phyloP scores from a whole-genome alignment of 2,888 invertebrate genomes.

The Mimas tiliae region DNA sequence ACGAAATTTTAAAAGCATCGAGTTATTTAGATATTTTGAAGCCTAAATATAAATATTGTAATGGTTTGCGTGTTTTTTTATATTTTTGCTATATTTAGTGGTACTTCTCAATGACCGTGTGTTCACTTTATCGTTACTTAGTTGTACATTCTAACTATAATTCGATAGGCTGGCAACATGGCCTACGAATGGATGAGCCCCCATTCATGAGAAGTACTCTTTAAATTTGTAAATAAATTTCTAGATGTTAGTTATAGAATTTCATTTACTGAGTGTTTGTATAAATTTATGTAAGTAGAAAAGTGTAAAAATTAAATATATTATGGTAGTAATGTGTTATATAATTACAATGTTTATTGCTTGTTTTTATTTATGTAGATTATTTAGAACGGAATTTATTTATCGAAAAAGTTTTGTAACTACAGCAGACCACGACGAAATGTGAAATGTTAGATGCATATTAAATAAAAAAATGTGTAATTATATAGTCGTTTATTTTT shows the following conservation, averaged over 20 bases:
- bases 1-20: conserved; percentile 9
- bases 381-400: conserved; percentile 2
- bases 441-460: conserved; percentile 24
- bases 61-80: conserved; percentile 21
- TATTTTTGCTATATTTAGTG: conserved; percentile 33
- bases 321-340: background rate
- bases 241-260: conserved; percentile 13
- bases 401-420: conserved; percentile 12
- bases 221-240: conserved; percentile 24
- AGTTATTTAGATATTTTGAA: conserved; percentile 21
- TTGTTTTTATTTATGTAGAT: conserved; percentile 17
- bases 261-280: conserved; percentile 20
- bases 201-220: conserved; percentile 72
- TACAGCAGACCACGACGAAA: background rate
- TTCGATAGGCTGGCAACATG: conserved; percentile 59
- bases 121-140: conserved; percentile 57
- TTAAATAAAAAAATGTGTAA: conserved; percentile 28
- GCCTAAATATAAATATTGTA: conserved; percentile 8
- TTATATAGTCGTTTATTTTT: background rate
- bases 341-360: conserved; percentile 14
- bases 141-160: conserved; percentile 36
- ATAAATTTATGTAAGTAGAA: conserved; percentile 22
- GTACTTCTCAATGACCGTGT: conserved; percentile 69
- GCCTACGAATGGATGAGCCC: conserved; percentile 76
- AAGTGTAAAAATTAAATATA: conserved; percentile 2